These are phyloP conservation scores for Triplophysa yarkandensis DNA, from an alignment of 2,797 vertebrate species.

Conservation along the genomic window DNA sequence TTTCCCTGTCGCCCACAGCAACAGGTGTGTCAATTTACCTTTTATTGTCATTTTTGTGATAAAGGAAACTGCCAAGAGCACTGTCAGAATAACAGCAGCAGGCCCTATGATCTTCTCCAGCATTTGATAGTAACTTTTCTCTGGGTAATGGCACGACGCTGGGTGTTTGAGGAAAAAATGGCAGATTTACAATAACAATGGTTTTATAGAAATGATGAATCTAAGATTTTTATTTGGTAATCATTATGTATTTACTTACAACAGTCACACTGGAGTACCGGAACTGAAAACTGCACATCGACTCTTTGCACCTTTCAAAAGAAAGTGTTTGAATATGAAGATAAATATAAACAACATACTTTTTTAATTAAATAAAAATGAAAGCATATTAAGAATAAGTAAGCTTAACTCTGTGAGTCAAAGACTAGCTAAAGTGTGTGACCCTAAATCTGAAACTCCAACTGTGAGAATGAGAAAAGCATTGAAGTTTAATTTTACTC, in stretches of 20 bases:
- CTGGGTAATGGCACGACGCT: conserved; percentile 21
- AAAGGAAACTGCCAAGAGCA: conserved; percentile 23
- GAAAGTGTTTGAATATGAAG: neutral
- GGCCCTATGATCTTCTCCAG: conserved; percentile 23
- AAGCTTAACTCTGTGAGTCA: neutral
- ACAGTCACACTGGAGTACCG: conserved; percentile 47
- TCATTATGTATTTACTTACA: conserved; percentile 39
- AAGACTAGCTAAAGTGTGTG: neutral
- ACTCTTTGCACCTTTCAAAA: conserved; percentile 45
- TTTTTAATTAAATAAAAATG: neutral
- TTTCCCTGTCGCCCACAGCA: neutral
- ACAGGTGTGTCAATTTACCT: conserved; percentile 40
- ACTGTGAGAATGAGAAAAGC: too few relatives aligned
- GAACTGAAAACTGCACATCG: conserved; percentile 47
- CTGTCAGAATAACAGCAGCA: conserved; percentile 16
- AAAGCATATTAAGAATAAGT: neutral
- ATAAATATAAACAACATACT: neutral
- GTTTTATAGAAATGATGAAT: neutral
- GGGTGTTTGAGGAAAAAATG: conserved; percentile 1
- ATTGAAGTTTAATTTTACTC: too few relatives aligned
- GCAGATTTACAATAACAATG: neutral
- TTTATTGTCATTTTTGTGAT: conserved; percentile 19
- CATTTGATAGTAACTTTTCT: neutral
- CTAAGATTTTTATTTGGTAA: neutral
- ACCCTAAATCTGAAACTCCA: too few relatives aligned